Evolutionary conservation across 2,888 invertebrate genomes (phyloP).

Genomic region (Allygus modestus): DNA sequence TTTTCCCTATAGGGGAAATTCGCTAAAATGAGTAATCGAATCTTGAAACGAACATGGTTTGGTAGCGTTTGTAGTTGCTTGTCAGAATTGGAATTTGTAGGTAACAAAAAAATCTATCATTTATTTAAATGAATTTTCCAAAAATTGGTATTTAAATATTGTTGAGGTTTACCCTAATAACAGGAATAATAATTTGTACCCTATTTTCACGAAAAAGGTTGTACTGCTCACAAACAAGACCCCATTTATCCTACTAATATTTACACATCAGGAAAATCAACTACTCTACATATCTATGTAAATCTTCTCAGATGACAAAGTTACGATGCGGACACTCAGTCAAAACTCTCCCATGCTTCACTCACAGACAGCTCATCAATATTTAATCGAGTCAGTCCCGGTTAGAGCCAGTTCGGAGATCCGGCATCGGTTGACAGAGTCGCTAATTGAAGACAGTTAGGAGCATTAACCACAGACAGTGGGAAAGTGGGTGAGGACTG

Average conservation of each 20-base stretch:
- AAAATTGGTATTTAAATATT: no score
- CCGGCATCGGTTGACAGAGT: conserved; percentile 34
- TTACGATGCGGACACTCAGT: neutral
- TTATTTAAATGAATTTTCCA: no score
- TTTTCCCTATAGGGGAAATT: no score
- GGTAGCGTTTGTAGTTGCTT: no score
- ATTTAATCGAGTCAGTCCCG: conserved; percentile 6
- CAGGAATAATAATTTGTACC: no score
- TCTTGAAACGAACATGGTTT: no score
- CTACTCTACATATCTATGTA: neutral
- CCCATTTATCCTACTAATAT: neutral
- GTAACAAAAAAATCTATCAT: no score
- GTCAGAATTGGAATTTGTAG: no score
- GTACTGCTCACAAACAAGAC: no score
- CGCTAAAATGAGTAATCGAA: no score
- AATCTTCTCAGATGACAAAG: neutral
- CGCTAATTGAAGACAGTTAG: conserved; percentile 37
- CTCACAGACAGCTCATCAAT: neutral
- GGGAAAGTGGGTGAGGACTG: conserved; percentile 13
- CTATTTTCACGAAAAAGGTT: no score
- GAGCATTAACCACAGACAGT: conserved; percentile 31
- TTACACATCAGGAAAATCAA: neutral
- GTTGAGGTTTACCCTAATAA: no score
- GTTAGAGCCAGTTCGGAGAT: neutral
- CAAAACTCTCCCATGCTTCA: neutral